Conservation (phyloP, 2,797 vertebrate genomes). For the Mormyrus hasselquistii region DNA sequence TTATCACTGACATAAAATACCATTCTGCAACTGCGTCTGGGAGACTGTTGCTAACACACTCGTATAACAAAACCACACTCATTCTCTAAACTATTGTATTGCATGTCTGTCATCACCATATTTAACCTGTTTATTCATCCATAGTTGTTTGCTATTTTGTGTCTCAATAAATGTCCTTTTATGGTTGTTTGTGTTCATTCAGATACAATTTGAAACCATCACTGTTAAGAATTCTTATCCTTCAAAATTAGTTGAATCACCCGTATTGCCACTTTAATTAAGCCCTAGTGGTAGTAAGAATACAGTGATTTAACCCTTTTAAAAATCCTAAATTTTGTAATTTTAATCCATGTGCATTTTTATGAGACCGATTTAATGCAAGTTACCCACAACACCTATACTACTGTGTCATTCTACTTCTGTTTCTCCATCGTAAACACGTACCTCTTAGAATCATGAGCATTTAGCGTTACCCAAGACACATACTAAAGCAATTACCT, state of each 20-base stretch:
- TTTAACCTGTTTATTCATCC: neutral
- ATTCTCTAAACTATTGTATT: neutral
- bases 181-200: too few species aligned
- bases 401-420: neutral
- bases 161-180: neutral
- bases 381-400: neutral
- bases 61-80: neutral
- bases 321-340: neutral
- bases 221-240: too few species aligned
- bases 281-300: neutral
- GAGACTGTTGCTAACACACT: neutral
- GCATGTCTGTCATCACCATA: neutral
- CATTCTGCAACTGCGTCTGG: neutral
- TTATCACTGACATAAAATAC: neutral
- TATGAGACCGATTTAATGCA: neutral
- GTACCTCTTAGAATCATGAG: neutral
- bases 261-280: neutral
- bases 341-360: neutral
- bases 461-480: neutral
- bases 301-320: neutral
- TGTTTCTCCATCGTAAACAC: neutral
- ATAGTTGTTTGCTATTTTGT: neutral
- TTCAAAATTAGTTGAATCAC: neutral
- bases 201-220: too few species aligned
- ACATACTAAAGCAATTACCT: neutral